Percentiles rank a stretch among this genome's conserved stretches.
These are phyloP conservation scores for Daphoenositta chrysoptera DNA, from an alignment of 2,113 vertebrate genomes.

Conservation along the genomic window DNA sequence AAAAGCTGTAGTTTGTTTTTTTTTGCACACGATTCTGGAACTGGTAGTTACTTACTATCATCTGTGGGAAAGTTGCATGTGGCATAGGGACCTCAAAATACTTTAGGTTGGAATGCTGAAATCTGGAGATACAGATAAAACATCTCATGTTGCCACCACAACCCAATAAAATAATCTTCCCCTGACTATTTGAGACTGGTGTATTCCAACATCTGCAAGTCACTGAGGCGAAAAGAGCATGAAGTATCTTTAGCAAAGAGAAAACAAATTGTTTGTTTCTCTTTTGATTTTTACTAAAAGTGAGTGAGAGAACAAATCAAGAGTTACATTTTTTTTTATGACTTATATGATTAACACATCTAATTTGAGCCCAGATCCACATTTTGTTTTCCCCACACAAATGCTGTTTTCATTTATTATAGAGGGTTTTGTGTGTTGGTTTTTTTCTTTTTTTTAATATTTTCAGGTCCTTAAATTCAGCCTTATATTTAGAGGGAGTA, in stretches of 20 bases:
- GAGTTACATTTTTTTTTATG: neutral
- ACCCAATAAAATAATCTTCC: neutral
- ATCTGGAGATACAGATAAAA: neutral
- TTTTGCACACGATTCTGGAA: neutral
- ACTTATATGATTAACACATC: neutral
- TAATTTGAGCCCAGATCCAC: neutral
- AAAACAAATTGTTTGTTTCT: neutral
- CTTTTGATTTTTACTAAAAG: neutral
- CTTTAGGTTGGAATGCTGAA: neutral
- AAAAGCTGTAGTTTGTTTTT: neutral
- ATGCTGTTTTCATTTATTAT: rapidly evolving
- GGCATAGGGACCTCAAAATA: neutral
- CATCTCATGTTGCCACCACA: neutral
- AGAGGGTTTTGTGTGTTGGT: rapidly evolving
- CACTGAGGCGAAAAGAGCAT: neutral
- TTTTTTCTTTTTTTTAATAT: too few species aligned
- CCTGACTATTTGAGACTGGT: neutral
- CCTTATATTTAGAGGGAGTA: neutral
- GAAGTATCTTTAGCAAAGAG: neutral
- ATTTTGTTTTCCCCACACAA: neutral
- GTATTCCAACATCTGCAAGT: neutral
- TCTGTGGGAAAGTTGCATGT: neutral
- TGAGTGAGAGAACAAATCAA: neutral
- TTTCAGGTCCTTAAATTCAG: neutral
- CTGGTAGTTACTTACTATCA: neutral